phyloP scores from a whole-genome alignment of 2,797 vertebrate species.

The Chelonia mydas region DNA sequence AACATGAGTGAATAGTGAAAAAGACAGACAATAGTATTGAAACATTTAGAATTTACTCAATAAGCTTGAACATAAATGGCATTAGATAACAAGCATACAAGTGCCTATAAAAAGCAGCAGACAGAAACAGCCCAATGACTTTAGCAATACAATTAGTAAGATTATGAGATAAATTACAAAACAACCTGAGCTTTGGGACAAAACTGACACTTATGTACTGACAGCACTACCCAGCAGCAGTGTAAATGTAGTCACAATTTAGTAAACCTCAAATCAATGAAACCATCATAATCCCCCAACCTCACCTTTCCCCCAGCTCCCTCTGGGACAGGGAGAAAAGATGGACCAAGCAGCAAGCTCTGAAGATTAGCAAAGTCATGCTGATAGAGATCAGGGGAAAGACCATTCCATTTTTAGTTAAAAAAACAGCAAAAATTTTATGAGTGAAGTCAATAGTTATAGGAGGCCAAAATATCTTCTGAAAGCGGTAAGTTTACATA shows the following conservation, averaged over 20 bases:
- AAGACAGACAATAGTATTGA: slow-evolving; percentile 62
- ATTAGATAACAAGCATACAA: slow-evolving; percentile 34
- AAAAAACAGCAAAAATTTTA: background rate
- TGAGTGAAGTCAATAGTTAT: background rate
- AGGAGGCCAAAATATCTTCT: rapidly evolving
- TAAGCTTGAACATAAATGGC: slow-evolving; percentile 43
- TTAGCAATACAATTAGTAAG: background rate
- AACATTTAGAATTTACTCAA: slow-evolving; percentile 67
- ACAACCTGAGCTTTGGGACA: background rate
- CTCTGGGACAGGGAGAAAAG: background rate
- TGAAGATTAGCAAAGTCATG: background rate
- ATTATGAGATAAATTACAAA: background rate
- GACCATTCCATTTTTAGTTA: background rate
- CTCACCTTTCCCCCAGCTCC: background rate
- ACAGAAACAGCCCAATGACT: slow-evolving; percentile 43
- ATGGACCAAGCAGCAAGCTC: background rate
- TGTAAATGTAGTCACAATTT: background rate
- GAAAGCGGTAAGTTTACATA: background rate
- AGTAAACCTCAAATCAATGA: background rate
- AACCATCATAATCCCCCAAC: background rate
- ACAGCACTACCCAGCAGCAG: background rate
- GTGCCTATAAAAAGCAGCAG: slow-evolving; percentile 28
- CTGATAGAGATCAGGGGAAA: background rate
- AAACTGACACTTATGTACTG: background rate
- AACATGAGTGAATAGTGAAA: slow-evolving; percentile 74